Evolutionary conservation across 2,113 vertebrate species (phyloP).

Genomic region (Heterochromis multidens): DNA sequence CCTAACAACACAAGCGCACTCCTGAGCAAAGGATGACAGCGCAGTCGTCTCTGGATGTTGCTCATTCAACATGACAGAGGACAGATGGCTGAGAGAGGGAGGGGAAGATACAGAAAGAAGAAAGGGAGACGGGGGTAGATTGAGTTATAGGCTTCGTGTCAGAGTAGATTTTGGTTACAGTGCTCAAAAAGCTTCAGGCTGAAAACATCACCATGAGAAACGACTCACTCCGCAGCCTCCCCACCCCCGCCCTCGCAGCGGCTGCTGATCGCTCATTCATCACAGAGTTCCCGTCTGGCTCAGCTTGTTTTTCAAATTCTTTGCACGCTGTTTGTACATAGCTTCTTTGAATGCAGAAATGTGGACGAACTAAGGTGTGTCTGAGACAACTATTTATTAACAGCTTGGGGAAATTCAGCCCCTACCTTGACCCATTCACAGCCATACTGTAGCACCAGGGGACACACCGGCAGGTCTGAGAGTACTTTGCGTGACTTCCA

Average conservation of each 20-base stretch:
- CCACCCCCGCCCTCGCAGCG: neutral
- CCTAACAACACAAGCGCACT: neutral
- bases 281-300: neutral
- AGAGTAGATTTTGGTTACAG: conserved; percentile 53
- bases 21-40: neutral
- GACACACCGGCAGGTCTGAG: neutral
- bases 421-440: neutral
- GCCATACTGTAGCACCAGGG: neutral
- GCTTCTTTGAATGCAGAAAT: neutral
- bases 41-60: conserved; percentile 12
- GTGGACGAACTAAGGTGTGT: neutral
- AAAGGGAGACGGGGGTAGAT: neutral
- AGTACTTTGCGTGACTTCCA: neutral
- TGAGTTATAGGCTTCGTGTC: conserved; percentile 55
- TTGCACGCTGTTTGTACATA: neutral
- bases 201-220: conserved; percentile 35
- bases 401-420: neutral
- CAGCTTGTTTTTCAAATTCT: neutral
- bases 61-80: conserved; percentile 50
- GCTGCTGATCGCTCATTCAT: conserved; percentile 14
- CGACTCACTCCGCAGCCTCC: neutral
- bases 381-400: neutral
- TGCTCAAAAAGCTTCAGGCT: conserved; percentile 44
- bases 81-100: conserved; percentile 46
- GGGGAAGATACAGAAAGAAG: neutral